Evolutionary conservation across 2,888 invertebrate genomes (phyloP), one percentile per base, ranked within the genome.

Genomic region (Nasonovia ribisnigri): DNA sequence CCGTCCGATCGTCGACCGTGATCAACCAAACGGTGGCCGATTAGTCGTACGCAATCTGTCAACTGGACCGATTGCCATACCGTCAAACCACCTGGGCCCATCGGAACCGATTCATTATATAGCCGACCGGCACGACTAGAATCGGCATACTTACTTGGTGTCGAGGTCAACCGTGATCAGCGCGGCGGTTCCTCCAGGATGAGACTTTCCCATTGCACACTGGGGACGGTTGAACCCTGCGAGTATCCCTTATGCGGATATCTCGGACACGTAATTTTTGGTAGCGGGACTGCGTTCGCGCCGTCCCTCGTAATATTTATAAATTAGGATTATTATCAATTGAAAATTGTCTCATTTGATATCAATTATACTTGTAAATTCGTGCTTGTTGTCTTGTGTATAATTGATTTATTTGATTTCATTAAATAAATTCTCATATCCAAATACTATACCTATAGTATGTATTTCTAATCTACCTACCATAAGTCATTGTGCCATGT

Each of bases 121-220:
- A 20, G 77, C 6, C 20, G 3, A 77, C 77, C 77, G 36, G 20
- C 36, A 20, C 36, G 3, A 0, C 46, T 46, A 46, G n/a, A 1
- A 0, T 16, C 36, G 60, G 86, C 94, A 95, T 95, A 95, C 95
- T 95, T 95, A 95, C 95, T 96, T 96, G 96, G 96, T 96, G 96
- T 96, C 96, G 96, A 96, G 96, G 96, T 96, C 57, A 94, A 97
- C 97, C 96, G 96, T 97, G 97, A 97, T 97, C 97, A 97, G 95
- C 95, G 97, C 97, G 97, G 97, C 96, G 96, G 97, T 97, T 96
- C 96, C 97, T 96, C 97, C 97, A 96, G 97, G 97, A 96, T 95
- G 97, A 97, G 97, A 96, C 97, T 96, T 96, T 96, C 96, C 96
- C 97, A 97, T 97, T 97, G 97, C 97, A 97, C 97, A 46, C 96